phyloP scores from a whole-genome alignment of 2,113 vertebrate species.

The Seriola quinqueradiata region DNA sequence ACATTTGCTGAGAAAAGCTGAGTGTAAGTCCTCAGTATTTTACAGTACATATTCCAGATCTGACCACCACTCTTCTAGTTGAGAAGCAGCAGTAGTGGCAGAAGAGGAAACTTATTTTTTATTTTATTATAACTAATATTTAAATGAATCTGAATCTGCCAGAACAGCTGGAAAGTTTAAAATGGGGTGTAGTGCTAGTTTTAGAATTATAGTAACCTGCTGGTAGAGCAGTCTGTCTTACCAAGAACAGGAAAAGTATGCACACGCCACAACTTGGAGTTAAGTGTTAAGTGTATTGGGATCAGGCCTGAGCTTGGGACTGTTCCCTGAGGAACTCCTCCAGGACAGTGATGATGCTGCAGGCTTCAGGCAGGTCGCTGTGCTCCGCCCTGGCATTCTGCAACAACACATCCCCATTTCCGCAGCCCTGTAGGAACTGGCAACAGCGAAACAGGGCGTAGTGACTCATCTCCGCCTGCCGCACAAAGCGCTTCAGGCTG shows the following conservation, averaged over 20 bases:
- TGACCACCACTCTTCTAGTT: neutral
- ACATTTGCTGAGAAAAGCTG: neutral
- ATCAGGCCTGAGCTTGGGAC: constrained; percentile 59
- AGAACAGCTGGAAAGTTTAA: neutral
- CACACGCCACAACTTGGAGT: neutral
- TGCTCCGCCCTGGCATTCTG: constrained; percentile 94
- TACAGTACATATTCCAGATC: constrained; percentile 39
- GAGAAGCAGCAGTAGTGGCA: neutral
- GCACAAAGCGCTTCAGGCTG: constrained; percentile 96
- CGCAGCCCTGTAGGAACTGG: constrained; percentile 94
- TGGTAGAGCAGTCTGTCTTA: neutral
- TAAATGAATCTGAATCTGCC: neutral
- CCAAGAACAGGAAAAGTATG: neutral
- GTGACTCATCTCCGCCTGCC: constrained; percentile 97
- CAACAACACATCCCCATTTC: constrained; percentile 93
- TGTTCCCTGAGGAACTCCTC: constrained; percentile 94
- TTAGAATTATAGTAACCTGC: neutral
- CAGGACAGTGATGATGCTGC: constrained; percentile 91
- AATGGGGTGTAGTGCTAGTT: constrained; percentile 7
- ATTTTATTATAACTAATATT: neutral
- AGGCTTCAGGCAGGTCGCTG: constrained; percentile 93
- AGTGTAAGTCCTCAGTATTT: constrained; percentile 11
- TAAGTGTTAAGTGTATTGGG: neutral
- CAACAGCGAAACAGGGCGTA: constrained; percentile 96
- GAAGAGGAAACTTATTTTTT: neutral